A percentile compares a stretch with the other conserved stretches of the same genome.
Evolutionary conservation across 1,140 invertebrate species (phyloP).

Genomic region (Saccostrea glomerata): DNA sequence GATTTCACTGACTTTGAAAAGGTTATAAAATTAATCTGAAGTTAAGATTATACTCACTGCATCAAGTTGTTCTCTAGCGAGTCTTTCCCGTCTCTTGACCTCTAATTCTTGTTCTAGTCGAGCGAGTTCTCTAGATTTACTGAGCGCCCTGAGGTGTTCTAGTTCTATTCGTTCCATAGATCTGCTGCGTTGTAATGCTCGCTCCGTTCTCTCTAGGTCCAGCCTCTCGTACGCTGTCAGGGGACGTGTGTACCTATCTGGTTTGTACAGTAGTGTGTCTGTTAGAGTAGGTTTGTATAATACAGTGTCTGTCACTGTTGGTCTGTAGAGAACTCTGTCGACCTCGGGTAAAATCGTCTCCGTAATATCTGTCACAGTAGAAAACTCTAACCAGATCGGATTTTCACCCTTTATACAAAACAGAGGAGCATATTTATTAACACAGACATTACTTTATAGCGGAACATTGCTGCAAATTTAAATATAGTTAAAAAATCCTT

Average conservation of each 20-base stretch:
- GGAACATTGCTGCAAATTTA: background rate
- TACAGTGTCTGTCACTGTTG: background rate
- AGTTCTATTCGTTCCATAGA: constrained; percentile 3
- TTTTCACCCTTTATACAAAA: constrained; percentile 3
- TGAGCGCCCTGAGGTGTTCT: constrained; percentile 12
- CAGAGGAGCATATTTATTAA: background rate
- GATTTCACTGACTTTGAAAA: background rate
- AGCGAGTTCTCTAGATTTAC: background rate
- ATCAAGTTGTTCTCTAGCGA: background rate
- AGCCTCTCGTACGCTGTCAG: background rate
- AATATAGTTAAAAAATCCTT: no score
- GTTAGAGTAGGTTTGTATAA: background rate
- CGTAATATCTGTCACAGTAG: background rate
- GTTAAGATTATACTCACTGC: background rate
- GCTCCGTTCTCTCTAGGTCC: background rate
- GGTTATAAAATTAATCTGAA: background rate
- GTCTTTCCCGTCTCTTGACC: background rate
- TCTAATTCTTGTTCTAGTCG: background rate
- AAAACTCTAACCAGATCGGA: constrained; percentile 28
- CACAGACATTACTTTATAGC: background rate
- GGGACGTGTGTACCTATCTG: background rate
- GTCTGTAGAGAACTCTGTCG: background rate
- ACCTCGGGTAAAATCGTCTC: background rate
- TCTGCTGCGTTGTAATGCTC: background rate
- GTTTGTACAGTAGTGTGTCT: background rate